Evolutionary conservation across 1,140 invertebrate genomes (phyloP), one percentile per base, ranked within the genome.

Genomic region (Aphaenogaster floridana): DNA sequence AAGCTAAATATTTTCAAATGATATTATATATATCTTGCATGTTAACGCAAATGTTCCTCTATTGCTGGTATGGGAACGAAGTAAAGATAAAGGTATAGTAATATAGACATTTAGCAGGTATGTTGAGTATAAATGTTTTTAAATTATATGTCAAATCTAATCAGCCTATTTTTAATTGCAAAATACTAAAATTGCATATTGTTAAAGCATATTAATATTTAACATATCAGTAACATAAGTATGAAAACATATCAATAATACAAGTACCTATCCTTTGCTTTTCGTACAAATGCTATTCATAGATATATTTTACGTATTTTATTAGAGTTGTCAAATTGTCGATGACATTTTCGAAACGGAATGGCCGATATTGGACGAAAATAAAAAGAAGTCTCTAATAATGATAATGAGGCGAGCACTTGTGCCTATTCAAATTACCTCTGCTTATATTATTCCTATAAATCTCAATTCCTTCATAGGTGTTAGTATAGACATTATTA

Each of bases 41-140:
- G 21, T 54, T 86, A 13, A 21, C 88, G 1, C 89, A 96, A 86
- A 91, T 96, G 3, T 95, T 95, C 50, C 88, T 96, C 0, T 96
- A 96, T 78, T 96, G 96, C 90, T 96, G 96, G 96, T 96, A 95
- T 84, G 96, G 96, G 15, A 96, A 96, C 87, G 95, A 96, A 91
- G 94, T 96, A 2, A 96, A 87, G 34, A 63, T 83, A 52, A 81
- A 89, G 74, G 61, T 86, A 83, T 39, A 3, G 8, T 69, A 69
- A 69, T 28, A 69, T 28, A 8, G n/a, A 57, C 0, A 57, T 57
- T 57, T n/a, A 57, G 15, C 15, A 17, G 13, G 7, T 21, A 7
- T n/a, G 17, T 4, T 57, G 5, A 9, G 11, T 48, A 48, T 15
- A 42, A 2, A 13, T 68, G 0, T 7, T 68, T 76, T 57, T 59